A percentile compares a stretch with the other conserved stretches of the same genome.
Evolutionary conservation across 2,888 invertebrate species (phyloP).

Genomic region (Drosophila vallismaia): DNA sequence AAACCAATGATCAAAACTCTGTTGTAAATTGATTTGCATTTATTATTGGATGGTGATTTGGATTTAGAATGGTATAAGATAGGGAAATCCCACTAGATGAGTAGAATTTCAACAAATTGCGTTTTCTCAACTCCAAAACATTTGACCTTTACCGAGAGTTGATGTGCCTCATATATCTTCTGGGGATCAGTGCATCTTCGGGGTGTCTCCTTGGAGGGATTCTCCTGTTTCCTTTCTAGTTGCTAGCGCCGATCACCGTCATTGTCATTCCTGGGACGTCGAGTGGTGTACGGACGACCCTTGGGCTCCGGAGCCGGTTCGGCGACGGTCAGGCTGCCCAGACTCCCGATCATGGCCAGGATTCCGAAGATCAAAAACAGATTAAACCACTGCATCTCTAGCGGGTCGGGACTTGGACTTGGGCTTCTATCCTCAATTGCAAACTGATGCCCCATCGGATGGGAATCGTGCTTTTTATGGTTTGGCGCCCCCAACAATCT

Average conservation of each 20-base stretch:
- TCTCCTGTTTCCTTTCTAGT: slow-evolving; percentile 10
- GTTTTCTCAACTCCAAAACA: slow-evolving; percentile 71
- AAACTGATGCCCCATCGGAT: slow-evolving; percentile 46
- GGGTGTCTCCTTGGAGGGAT: neutral
- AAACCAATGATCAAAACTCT: slow-evolving; percentile 62
- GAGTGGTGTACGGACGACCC: slow-evolving; percentile 81
- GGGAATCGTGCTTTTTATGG: slow-evolving; percentile 55
- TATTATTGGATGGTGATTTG: slow-evolving; percentile 16
- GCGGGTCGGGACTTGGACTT: neutral
- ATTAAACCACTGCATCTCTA: slow-evolving; percentile 79
- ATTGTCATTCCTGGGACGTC: slow-evolving; percentile 72
- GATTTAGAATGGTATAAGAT: too few relatives aligned
- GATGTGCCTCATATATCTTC: slow-evolving; percentile 33
- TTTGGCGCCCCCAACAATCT: slow-evolving; percentile 7
- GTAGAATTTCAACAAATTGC: slow-evolving; percentile 78
- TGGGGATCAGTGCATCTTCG: slow-evolving; percentile 49
- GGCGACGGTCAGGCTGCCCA: slow-evolving; percentile 71
- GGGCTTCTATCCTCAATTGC: slow-evolving; percentile 1
- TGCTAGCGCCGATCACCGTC: slow-evolving; percentile 74
- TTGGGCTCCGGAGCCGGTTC: slow-evolving; percentile 77
- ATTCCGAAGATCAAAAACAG: slow-evolving; percentile 77
- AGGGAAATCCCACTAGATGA: slow-evolving; percentile 48
- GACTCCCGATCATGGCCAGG: slow-evolving; percentile 75
- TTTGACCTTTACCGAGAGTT: slow-evolving; percentile 69
- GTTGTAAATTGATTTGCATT: slow-evolving; percentile 14